Percentiles rank a stretch among this genome's conserved stretches.
phyloP scores from a whole-genome alignment of 2,113 vertebrate species.

The human region DNA sequence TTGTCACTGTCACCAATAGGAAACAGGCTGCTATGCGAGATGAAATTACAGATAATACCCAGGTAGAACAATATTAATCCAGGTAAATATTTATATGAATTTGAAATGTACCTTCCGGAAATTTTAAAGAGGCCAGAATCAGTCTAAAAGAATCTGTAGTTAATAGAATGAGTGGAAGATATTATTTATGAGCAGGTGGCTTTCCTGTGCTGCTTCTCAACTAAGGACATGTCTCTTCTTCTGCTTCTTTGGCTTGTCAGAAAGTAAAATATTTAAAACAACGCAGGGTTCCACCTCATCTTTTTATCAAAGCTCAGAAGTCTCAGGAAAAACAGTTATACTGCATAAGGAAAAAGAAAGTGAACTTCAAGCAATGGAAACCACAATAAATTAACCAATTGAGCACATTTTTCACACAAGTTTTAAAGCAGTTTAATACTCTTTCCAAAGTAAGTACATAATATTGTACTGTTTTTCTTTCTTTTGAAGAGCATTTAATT shows the following conservation, averaged over 20 bases:
- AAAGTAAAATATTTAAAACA: slow-evolving; percentile 15
- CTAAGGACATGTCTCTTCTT: not conserved
- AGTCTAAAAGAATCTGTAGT: slow-evolving; percentile 34
- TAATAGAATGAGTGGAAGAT: not conserved
- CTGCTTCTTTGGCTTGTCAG: not conserved
- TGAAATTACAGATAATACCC: slow-evolving; percentile 9
- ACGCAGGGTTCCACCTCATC: not conserved
- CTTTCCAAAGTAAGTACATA: slow-evolving; percentile 27
- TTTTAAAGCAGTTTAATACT: slow-evolving; percentile 2
- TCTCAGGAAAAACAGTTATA: not conserved
- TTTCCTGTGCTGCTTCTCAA: not conserved
- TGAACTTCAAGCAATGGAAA: slow-evolving; percentile 9
- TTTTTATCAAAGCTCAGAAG: slow-evolving; percentile 2
- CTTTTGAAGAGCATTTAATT: not conserved
- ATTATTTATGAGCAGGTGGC: not conserved
- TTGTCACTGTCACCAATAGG: not conserved
- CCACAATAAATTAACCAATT: not conserved
- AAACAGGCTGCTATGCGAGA: not conserved
- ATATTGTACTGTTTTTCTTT: not conserved
- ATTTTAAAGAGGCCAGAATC: not conserved
- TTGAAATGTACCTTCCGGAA: not conserved
- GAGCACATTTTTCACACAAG: not conserved
- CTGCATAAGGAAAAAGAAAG: not conserved
- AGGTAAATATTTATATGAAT: slow-evolving; percentile 15
- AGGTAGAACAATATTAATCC: slow-evolving; percentile 6